Evolutionary conservation across 2,888 invertebrate genomes (phyloP), one percentile per base, ranked within the genome.

Genomic region (Polyommatus icarus): DNA sequence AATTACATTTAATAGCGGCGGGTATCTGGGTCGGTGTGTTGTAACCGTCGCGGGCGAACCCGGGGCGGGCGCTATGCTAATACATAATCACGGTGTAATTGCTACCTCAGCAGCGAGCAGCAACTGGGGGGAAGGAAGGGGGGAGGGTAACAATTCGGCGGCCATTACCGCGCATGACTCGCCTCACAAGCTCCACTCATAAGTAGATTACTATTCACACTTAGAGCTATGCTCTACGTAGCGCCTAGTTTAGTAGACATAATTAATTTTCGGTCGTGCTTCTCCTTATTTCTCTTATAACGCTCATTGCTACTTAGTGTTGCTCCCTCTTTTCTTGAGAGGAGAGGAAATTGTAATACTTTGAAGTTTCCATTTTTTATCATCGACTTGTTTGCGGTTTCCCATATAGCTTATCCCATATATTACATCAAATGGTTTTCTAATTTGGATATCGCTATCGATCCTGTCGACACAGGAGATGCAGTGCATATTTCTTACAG

Each of bases 151-250:
- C 32, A 85, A 85, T 84, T 86, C 81, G 84, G 83, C 80, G 84
- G 83, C 84, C 86, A 90, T 90, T 89, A 90, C 84, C 79, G 86
- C 84, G 86, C 88, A 87, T 89, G 90, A 90, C 89, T 90, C 84
- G 89, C 84, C 83, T 85, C 71, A 57, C 36, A 71, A 36, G 57
- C n/a, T 57, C n/a, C n/a, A 59, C 59, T n/a, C 59, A 59, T 20
- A 20, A 20, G 59, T 59, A 54, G 18, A 54, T 54, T 54, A 18
- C 18, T 54, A 54, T 54, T 54, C 50, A 54, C 50, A 54, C 50
- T 12, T 50, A 12, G 3, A 7, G 12, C 15, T 50, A 3, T 15
- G 18, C 5, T 54, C 54, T 54, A 54, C 54, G 18, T 54, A 15
- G 54, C 18, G 46, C 3, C 46, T 12, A 46, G 46, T 46, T 46